A percentile compares a stretch with the other conserved stretches of the same genome.
These are phyloP conservation scores for Catocala sponsa DNA, from an alignment of 2,888 invertebrate species.

Conservation along the genomic window DNA sequence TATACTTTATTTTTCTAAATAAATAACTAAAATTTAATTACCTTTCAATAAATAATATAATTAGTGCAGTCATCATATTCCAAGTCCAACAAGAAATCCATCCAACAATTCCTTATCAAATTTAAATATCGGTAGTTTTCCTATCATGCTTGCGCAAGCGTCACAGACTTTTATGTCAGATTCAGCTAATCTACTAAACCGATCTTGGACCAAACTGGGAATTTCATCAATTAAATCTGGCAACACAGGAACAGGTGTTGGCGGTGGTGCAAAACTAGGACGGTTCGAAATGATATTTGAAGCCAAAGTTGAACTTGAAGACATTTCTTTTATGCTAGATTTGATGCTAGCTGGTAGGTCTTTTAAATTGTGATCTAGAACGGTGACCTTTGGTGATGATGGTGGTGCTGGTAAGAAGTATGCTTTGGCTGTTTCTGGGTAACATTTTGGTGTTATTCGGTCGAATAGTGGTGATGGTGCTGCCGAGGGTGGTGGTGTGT, in stretches of 20 bases:
- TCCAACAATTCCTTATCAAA: slow-evolving; percentile 60
- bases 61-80: slow-evolving; percentile 25
- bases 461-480: slow-evolving; percentile 19
- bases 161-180: slow-evolving; percentile 22
- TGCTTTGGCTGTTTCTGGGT: slow-evolving; percentile 50
- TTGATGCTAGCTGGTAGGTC: not conserved
- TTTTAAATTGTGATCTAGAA: slow-evolving; percentile 26
- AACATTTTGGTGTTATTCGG: slow-evolving; percentile 42
- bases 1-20: no score
- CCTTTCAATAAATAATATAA: slow-evolving; percentile 3
- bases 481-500: not conserved
- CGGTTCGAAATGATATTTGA: slow-evolving; percentile 33
- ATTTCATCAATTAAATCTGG: slow-evolving; percentile 53
- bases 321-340: slow-evolving; percentile 16
- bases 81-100: slow-evolving; percentile 60
- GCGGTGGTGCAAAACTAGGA: slow-evolving; percentile 33
- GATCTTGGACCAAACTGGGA: slow-evolving; percentile 42
- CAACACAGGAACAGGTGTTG: slow-evolving; percentile 41
- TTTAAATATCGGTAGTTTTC: slow-evolving; percentile 47
- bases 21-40: not conserved
- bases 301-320: not conserved
- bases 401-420: slow-evolving; percentile 54
- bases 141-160: slow-evolving; percentile 23
- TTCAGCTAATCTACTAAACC: slow-evolving; percentile 30
- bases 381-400: slow-evolving; percentile 46